Evolutionary conservation across 2,113 vertebrate genomes (phyloP), one percentile per base, ranked within the genome.

Genomic region (Corythornis madagascariensis): DNA sequence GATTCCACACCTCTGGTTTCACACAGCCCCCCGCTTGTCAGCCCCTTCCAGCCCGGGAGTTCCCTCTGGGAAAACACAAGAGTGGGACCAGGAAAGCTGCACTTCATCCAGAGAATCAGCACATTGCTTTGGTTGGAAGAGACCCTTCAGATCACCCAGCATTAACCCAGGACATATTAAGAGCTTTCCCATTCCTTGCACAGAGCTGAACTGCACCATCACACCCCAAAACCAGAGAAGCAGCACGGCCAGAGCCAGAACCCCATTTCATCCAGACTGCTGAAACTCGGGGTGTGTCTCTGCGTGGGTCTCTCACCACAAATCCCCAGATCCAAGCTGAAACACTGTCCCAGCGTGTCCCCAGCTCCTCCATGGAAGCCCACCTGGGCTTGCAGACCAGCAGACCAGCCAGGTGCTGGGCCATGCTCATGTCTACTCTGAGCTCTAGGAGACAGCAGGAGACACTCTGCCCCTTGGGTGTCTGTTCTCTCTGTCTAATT

Each of bases 311-410:
- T 14, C 47, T 14, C 74, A 4, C 75, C 5, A 48, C 53, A 20
- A 5, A 55, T 12, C 59, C 65, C 26, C 2, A 1, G 2, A 7
- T 8, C 60, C 61, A 2, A 2, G 0, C 21, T 3, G 2, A 19
- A 31, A 29, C 28, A 31, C 11, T 2, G 24, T 7, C 63, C n/a
- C 38, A 6, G 67, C 22, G 7, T 0, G 6, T 22, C 40, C 18
- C 18, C 7, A 4, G 21, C 3, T 52, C 71, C 52, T 3, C 1
- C 1, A 4, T 2, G n/a, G 83, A 10, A 64, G n/a, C 72, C 2
- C 0, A 0, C 15, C 66, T 16, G 6, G 31, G 14, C 48, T 0
- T 2, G 33, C 38, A 11, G 19, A 3, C 1, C 2, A 20, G 70
- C 28, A 11, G 19, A 3, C 1, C 2, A 20, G 70, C 28, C 71